These are phyloP conservation scores for Vidua macroura DNA, from an alignment of 2,113 vertebrate species.

Conservation along the genomic window DNA sequence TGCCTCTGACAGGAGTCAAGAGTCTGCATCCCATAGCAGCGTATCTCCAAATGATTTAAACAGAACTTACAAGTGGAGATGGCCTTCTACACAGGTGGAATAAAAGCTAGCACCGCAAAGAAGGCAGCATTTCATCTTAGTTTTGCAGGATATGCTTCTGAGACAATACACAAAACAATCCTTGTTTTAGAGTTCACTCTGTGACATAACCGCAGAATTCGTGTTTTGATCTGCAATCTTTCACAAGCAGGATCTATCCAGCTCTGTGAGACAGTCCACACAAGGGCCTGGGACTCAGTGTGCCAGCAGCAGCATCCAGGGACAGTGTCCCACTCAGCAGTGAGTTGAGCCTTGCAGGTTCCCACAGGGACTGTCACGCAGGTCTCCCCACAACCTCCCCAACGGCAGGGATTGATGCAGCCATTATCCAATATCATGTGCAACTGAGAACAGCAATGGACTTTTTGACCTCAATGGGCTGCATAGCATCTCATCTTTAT, in stretches of 20 bases:
- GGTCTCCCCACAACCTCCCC: not conserved
- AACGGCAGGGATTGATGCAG: not conserved
- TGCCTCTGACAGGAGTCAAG: not conserved
- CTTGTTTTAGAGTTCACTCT: not conserved
- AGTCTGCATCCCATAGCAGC: not conserved
- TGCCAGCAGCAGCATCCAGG: not conserved
- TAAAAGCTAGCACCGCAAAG: not conserved
- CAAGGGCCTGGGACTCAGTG: not conserved
- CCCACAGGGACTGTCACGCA: accelerated
- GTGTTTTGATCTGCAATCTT: accelerated
- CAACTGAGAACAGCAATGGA: not conserved
- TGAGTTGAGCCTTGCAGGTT: not conserved
- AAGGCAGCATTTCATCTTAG: not conserved
- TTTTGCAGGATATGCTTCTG: not conserved
- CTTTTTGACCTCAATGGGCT: not conserved
- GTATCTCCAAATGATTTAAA: not conserved
- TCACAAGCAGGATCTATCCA: not conserved
- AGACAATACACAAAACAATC: not conserved
- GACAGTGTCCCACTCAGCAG: not conserved
- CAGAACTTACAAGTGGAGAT: not conserved
- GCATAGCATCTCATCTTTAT: not conserved
- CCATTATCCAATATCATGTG: not conserved
- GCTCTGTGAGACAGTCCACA: not conserved
- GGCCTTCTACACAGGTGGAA: not conserved
- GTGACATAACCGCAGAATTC: accelerated